These are phyloP conservation scores for Spodoptera picta DNA, from an alignment of 2,888 invertebrate species.

Conservation along the genomic window DNA sequence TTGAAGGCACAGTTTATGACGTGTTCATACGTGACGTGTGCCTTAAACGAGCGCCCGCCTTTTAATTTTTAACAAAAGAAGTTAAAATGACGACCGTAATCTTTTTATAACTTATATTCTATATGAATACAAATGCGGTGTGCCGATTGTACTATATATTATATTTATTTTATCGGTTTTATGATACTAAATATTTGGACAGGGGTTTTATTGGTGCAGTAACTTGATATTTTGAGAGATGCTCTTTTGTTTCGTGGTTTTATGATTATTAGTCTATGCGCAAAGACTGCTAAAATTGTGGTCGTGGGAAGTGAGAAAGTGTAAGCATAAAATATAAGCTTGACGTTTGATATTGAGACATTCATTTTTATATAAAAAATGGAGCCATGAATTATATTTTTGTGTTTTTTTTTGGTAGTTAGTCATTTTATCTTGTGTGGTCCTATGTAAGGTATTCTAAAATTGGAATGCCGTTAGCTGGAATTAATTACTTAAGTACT, in stretches of 20 bases:
- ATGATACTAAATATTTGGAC: conserved; percentile 88
- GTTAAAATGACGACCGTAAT: conserved; percentile 82
- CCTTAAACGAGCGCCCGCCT: conserved; percentile 77
- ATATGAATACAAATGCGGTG: conserved; percentile 82
- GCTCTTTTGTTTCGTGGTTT: conserved; percentile 79
- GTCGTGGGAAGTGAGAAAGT: conserved; percentile 56
- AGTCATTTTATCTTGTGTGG: background rate
- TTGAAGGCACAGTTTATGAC: conserved; percentile 80
- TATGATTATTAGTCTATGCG: conserved; percentile 84
- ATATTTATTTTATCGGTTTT: conserved; percentile 82
- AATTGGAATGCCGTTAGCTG: too few relatives aligned
- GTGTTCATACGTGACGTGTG: conserved; percentile 82
- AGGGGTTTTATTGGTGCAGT: conserved; percentile 83
- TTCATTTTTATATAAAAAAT: background rate
- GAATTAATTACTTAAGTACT: too few relatives aligned
- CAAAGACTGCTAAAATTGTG: conserved; percentile 80
- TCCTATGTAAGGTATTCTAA: background rate
- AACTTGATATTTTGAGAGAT: conserved; percentile 85
- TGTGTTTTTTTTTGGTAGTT: background rate
- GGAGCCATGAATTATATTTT: background rate
- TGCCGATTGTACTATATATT: conserved; percentile 86
- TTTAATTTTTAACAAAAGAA: conserved; percentile 84
- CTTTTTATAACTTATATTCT: conserved; percentile 81
- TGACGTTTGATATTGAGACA: conserved; percentile 4
- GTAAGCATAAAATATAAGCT: conserved; percentile 27